Evolutionary conservation across 2,113 vertebrate species (phyloP), one percentile per base, ranked within the genome.

Genomic region (Cyrtonyx montezumae): DNA sequence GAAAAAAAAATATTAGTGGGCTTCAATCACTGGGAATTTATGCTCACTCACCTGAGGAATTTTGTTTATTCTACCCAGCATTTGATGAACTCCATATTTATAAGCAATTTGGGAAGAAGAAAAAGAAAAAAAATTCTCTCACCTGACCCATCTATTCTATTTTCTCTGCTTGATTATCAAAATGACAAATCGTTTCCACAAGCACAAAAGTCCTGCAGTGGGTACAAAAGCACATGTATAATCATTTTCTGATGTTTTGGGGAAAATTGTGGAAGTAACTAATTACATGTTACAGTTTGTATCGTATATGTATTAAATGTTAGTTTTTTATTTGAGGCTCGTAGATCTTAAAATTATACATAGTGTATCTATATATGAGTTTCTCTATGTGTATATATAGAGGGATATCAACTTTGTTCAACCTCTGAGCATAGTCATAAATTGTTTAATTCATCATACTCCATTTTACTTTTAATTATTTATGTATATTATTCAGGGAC

Each of bases 101-200:
- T 56, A 43, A 20, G 4, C 26, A 58, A 36, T 70, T 68, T 56
- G 22, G 2, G 30, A 75, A 51, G 10, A 30, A 62, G 7, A 10
- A 28, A 51, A 15, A 1, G 4, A 9, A 2, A 37, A 37, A 66
- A 51, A 37, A 16, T 76, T 65, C 2, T 51, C 43, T 18, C 62
- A 3, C 51, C 20, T 85, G 8, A 62, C 61, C 1, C 16, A 43
- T 45, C 22, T 30, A 73, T 53, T 8, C 2, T 61, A 11, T 74
- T 69, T 87, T 77, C 9, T 46, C 18, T 56, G 37, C 53, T 56
- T 43, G 1, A 12, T 49, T 58, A 32, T 32, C 11, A 83, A 90
- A 63, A 9, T 2, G 1, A 0, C 2, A 1, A 34, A 83, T 22
- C 16, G n/a, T 19, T 51, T 62, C 28, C 37, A 15, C 18, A 76